Percentiles rank a stretch among this genome's conserved stretches.
These are phyloP conservation scores for Ctenoplectra terminalis DNA, from an alignment of 1,140 invertebrate genomes.

Conservation along the genomic window DNA sequence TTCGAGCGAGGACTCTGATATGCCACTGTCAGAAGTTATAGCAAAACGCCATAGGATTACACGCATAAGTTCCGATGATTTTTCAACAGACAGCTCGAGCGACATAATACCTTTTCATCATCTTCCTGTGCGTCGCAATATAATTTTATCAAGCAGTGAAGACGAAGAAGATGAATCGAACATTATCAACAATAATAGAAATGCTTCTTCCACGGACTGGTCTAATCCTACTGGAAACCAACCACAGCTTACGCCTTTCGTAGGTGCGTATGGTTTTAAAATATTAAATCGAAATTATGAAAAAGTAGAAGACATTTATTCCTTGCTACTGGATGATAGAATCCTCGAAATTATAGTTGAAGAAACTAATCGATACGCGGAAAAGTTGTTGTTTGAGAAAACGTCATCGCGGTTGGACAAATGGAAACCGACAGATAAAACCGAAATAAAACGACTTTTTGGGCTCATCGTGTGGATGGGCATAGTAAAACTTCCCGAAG, in stretches of 20 bases:
- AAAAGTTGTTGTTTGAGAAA: constrained; percentile 20
- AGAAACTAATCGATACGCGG: constrained; percentile 42
- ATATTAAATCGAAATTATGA: constrained; percentile 35
- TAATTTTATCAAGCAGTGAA: constrained; percentile 28
- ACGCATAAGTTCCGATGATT: constrained; percentile 24
- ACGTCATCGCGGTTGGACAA: neutral
- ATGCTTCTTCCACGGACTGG: constrained; percentile 17
- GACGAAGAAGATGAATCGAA: constrained; percentile 20
- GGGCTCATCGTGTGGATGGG: neutral
- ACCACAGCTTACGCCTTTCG: constrained; percentile 24
- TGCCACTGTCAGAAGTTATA: constrained; percentile 19
- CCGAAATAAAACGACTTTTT: neutral
- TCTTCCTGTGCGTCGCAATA: constrained; percentile 12
- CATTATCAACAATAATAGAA: constrained; percentile 32
- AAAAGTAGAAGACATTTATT: constrained; percentile 41
- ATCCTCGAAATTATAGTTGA: constrained; percentile 37
- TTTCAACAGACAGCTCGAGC: constrained; percentile 28
- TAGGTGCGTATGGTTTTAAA: constrained; percentile 20
- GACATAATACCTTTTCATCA: constrained; percentile 33
- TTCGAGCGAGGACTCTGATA: neutral
- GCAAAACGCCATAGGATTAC: constrained; percentile 25
- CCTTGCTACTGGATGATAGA: constrained; percentile 30
- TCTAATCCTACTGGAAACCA: constrained; percentile 31
- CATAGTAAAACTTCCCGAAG: neutral
- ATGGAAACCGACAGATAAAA: neutral